Percentiles rank a stretch among this genome's conserved stretches.
Evolutionary conservation across 1,140 invertebrate species (phyloP).

Genomic region (Nylanderia fulva): DNA sequence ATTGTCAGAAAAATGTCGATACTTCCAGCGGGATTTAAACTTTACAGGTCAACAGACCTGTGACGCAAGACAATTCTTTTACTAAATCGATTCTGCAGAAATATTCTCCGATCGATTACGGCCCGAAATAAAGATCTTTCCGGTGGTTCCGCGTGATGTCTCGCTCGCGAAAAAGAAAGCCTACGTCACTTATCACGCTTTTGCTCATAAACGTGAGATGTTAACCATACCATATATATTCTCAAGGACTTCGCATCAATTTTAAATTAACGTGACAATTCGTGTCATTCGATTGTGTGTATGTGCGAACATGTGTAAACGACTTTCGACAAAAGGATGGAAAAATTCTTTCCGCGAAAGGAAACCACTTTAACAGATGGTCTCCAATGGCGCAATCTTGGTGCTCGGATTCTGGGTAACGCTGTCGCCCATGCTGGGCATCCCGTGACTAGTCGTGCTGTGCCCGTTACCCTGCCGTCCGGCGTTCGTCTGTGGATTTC

Average conservation of each 20-base stretch:
- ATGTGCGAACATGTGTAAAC: too few species aligned
- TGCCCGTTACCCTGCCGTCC: constrained; percentile 86
- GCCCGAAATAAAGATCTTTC: too few species aligned
- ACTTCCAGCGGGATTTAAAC: not conserved
- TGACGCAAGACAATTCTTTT: too few species aligned
- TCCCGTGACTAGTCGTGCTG: constrained; percentile 90
- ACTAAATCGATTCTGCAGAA: not conserved
- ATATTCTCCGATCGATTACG: not conserved
- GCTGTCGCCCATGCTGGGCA: constrained; percentile 91
- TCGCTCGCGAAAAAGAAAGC: not conserved
- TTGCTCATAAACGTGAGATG: not conserved
- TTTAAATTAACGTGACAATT: not conserved
- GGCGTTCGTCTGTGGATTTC: constrained; percentile 86
- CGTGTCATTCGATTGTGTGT: not conserved
- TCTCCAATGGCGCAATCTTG: constrained; percentile 87
- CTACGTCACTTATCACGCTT: too few species aligned
- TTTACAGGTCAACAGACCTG: not conserved
- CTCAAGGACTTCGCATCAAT: not conserved
- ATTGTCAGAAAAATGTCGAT: constrained; percentile 9
- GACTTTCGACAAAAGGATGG: not conserved
- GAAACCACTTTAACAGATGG: constrained; percentile 84
- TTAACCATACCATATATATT: not conserved
- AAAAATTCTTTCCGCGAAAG: not conserved
- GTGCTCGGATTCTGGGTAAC: constrained; percentile 91
- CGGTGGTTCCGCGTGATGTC: too few species aligned